Conservation (phyloP, 2,888 invertebrate species). For the Rhingia campestris region DNA sequence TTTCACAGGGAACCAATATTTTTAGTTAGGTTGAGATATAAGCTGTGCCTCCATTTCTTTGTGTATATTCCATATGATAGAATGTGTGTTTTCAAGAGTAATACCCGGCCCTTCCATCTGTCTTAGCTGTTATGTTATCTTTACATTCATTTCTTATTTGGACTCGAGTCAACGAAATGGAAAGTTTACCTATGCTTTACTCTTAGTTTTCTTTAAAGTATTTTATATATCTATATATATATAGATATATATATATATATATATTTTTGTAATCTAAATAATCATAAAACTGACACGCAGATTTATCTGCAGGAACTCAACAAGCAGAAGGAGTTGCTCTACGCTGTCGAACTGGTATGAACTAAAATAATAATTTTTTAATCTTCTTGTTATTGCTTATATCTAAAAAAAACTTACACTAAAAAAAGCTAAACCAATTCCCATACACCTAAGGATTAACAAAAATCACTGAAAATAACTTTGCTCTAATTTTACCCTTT, state of each 20-base stretch:
- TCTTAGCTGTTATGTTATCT: background rate
- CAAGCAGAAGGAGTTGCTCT: constrained; percentile 92
- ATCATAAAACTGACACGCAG: constrained; percentile 85
- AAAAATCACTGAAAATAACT: no score
- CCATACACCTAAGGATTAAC: no score
- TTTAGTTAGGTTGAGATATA: no score
- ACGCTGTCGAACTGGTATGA: constrained; percentile 92
- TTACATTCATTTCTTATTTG: background rate
- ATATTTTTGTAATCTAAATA: constrained; percentile 36
- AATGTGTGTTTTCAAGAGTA: no score
- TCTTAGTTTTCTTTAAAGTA: constrained; percentile 72
- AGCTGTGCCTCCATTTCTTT: no score
- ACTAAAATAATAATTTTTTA: constrained; percentile 21
- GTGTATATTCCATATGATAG: no score
- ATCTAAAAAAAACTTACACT: constrained; percentile 17
- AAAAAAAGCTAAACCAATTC: constrained; percentile 2
- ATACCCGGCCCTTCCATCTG: no score
- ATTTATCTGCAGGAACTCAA: constrained; percentile 95
- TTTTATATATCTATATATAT: constrained; percentile 14
- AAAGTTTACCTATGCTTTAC: constrained; percentile 51
- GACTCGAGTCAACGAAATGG: constrained; percentile 29
- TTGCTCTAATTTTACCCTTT: no score
- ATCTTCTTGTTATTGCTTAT: constrained; percentile 22
- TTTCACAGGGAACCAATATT: no score
- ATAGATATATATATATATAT: no score